Evolutionary conservation across 2,888 invertebrate species (phyloP), one percentile per base, ranked within the genome.

Genomic region (Zygothrica quintamaculata): DNA sequence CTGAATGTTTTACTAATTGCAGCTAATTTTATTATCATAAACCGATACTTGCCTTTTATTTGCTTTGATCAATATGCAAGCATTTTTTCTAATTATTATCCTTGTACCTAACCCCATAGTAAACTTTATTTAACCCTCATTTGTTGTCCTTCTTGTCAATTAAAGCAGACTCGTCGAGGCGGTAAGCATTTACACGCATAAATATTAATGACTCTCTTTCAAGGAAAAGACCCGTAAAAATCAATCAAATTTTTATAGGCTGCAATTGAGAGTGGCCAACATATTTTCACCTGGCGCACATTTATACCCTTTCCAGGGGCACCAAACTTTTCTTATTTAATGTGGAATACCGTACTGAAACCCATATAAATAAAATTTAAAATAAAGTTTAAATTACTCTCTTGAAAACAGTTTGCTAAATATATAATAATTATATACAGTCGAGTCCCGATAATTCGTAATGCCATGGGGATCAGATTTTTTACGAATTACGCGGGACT

Each of bases 111-210:
- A 42, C 40, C 44, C 31, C 18, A 7, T 37, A 29, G 15, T 31
- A 34, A 46, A 44, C 40, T 18, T 33, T 15, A 29, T 25, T 55
- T 13, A 36, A 48, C 43, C 22, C 15, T 1, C 22, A 9, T 34
- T 47, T 37, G 37, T n/a, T 37, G 25, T 26, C 37, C 16, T 18
- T 12, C 22, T 22, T 36, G 46, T 46, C 64, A 69, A 64, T 60
- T 60, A 43, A 51, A 50, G 40, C 52, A 53, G n/a, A n/a, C n/a
- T n/a, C 56, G 55, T 33, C 43, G 65, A 53, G 47, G 61, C 71
- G 77, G 65, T 68, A 68, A 81, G 69, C 76, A 79, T 67, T 82
- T 66, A 61, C 58, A 58, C 79, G 84, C 84, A 85, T 82, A 82
- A 79, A 81, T 81, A 56, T 59, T 51, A 65, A 59, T 60, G 50